These are phyloP conservation scores for Rhabditoides inermis DNA, from an alignment of 2,888 invertebrate genomes.

Conservation along the genomic window DNA sequence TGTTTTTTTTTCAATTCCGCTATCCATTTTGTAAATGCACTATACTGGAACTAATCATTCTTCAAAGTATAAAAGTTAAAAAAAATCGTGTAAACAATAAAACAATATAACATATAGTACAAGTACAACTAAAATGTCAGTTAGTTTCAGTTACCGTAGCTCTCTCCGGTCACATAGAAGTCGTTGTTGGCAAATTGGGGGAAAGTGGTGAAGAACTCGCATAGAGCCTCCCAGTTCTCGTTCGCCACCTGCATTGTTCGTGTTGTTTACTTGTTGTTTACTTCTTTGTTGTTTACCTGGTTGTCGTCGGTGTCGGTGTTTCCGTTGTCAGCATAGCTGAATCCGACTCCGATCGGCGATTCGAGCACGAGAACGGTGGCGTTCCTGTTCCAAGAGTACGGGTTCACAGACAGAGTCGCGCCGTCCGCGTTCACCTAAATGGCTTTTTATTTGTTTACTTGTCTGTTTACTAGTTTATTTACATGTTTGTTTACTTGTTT, in stretches of 20 bases:
- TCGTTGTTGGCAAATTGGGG: conserved; percentile 54
- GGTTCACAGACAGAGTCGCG: conserved; percentile 32
- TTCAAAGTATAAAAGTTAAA: too few species aligned
- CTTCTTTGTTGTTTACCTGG: conserved; percentile 6
- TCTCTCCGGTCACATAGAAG: conserved; percentile 57
- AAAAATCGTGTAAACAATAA: too few species aligned
- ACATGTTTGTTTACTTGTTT: too few species aligned
- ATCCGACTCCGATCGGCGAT: conserved; percentile 59
- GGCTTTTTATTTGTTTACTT: too few species aligned
- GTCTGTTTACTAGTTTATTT: too few species aligned
- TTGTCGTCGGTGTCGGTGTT: conserved; percentile 46
- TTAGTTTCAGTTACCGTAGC: too few species aligned
- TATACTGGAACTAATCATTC: too few species aligned
- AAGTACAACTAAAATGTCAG: too few species aligned
- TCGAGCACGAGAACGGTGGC: conserved; percentile 57
- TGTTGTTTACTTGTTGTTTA: background rate
- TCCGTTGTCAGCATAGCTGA: conserved; percentile 55
- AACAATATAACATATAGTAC: too few species aligned
- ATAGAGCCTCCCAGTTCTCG: conserved; percentile 55
- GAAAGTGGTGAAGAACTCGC: conserved; percentile 55
- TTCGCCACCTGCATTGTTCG: conserved; percentile 40
- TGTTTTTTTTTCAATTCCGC: too few species aligned
- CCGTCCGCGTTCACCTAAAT: conserved; percentile 37
- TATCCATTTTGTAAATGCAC: too few species aligned
- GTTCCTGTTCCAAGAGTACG: conserved; percentile 42